A percentile compares a stretch with the other conserved stretches of the same genome.
Conservation (phyloP, 2,113 vertebrate genomes). For the Actinemys pallida region DNA sequence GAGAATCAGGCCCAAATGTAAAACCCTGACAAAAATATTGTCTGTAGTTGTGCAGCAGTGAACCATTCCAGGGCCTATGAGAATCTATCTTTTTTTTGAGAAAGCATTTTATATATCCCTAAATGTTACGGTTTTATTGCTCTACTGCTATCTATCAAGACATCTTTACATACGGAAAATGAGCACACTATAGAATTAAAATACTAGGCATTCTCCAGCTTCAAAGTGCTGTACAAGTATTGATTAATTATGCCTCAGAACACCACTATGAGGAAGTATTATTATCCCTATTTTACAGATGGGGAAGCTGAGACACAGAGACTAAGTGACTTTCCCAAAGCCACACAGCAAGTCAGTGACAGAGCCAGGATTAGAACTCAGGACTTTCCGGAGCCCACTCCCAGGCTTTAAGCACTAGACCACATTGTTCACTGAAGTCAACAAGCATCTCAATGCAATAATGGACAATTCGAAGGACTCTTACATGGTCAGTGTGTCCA, state of each 20-base stretch:
- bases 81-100: not conserved
- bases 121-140: not conserved
- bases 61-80: not conserved
- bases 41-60: not conserved
- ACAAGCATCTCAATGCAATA: conserved; percentile 61
- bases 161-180: not conserved
- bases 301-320: conserved; percentile 67
- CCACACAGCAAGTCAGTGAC: conserved; percentile 57
- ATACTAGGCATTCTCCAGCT: not conserved
- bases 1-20: not conserved
- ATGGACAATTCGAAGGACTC: conserved; percentile 67
- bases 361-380: conserved; percentile 40
- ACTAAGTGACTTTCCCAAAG: conserved; percentile 68
- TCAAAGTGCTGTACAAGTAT: not conserved
- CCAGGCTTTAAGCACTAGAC: conserved; percentile 60
- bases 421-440: conserved; percentile 55
- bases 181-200: not conserved
- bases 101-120: not conserved
- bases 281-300: conserved; percentile 70
- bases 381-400: conserved; percentile 46
- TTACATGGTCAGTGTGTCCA: conserved; percentile 64
- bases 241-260: not conserved
- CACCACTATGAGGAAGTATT: not conserved
- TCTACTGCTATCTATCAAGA: not conserved
- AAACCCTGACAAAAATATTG: not conserved